phyloP scores from a whole-genome alignment of 2,888 invertebrate genomes.

The Masnerella sp. region DNA sequence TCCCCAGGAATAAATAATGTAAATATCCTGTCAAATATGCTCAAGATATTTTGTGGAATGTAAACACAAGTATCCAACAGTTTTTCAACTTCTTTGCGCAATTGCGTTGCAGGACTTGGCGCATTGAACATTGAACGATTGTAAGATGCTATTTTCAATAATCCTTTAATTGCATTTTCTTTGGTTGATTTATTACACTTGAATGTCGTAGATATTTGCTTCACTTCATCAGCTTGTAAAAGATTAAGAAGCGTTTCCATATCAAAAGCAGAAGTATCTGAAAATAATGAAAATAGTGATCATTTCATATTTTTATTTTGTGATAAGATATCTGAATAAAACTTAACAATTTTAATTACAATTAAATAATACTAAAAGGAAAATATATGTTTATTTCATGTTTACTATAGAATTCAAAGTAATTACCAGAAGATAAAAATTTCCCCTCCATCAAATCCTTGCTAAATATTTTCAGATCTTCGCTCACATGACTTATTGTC shows the following conservation, averaged over 20 bases:
- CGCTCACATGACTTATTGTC: slow-evolving; percentile 9
- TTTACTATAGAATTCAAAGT: background rate
- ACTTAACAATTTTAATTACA: too few relatives aligned
- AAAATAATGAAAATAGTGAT: too few relatives aligned
- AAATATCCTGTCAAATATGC: slow-evolving; percentile 68
- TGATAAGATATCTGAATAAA: too few relatives aligned
- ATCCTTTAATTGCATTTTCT: slow-evolving; percentile 53
- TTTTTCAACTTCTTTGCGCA: slow-evolving; percentile 54
- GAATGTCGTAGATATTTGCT: background rate
- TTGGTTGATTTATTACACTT: slow-evolving; percentile 61
- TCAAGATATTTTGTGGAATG: slow-evolving; percentile 62
- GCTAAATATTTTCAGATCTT: slow-evolving; percentile 62
- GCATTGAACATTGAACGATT: slow-evolving; percentile 66
- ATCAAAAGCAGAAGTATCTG: slow-evolving; percentile 60
- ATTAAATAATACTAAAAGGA: background rate
- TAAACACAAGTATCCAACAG: slow-evolving; percentile 65
- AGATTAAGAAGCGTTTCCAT: slow-evolving; percentile 64
- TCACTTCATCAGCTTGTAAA: slow-evolving; percentile 66
- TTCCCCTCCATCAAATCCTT: slow-evolving; percentile 60
- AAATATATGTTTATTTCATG: background rate
- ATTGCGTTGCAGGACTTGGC: slow-evolving; percentile 61
- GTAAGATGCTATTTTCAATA: slow-evolving; percentile 62
- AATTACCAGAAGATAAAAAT: slow-evolving; percentile 35
- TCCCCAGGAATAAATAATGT: slow-evolving; percentile 69
- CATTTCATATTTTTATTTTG: too few relatives aligned